Evolutionary conservation across 2,797 vertebrate species (phyloP).

Genomic region (Chromis chromis): DNA sequence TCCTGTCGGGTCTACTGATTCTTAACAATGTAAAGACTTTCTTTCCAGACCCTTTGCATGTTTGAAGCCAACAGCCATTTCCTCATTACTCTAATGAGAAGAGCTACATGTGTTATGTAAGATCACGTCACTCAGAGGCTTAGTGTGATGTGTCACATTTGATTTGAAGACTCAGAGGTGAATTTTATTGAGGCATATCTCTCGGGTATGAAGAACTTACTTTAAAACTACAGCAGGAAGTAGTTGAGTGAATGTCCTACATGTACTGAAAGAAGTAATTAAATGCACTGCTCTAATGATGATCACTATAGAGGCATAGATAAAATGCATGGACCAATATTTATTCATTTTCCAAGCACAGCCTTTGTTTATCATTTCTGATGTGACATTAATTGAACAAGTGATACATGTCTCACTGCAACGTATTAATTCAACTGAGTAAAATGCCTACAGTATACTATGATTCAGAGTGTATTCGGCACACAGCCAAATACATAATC

Average conservation of each 20-base stretch:
- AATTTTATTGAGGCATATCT: conserved; percentile 11
- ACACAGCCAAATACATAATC: background rate
- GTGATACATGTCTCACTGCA: background rate
- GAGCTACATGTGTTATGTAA: conserved; percentile 19
- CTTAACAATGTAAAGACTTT: conserved; percentile 21
- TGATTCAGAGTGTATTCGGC: background rate
- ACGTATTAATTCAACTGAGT: background rate
- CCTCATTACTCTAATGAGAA: conserved; percentile 36
- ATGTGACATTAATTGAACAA: background rate
- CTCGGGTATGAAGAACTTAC: background rate
- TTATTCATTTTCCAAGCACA: background rate
- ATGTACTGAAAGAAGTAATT: background rate
- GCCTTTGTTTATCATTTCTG: background rate
- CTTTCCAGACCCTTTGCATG: conserved; percentile 15
- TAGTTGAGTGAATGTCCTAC: background rate
- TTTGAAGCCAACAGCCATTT: background rate
- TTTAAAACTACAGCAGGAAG: background rate
- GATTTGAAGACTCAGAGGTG: conserved; percentile 4
- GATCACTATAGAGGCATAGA: background rate
- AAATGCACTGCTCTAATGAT: background rate
- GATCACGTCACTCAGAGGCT: conserved; percentile 20
- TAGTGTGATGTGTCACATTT: conserved; percentile 36
- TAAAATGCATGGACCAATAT: background rate
- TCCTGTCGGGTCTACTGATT: conserved; percentile 15
- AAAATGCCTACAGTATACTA: background rate